Conservation (phyloP, 1,140 invertebrate species). For the Bombus affinis region DNA sequence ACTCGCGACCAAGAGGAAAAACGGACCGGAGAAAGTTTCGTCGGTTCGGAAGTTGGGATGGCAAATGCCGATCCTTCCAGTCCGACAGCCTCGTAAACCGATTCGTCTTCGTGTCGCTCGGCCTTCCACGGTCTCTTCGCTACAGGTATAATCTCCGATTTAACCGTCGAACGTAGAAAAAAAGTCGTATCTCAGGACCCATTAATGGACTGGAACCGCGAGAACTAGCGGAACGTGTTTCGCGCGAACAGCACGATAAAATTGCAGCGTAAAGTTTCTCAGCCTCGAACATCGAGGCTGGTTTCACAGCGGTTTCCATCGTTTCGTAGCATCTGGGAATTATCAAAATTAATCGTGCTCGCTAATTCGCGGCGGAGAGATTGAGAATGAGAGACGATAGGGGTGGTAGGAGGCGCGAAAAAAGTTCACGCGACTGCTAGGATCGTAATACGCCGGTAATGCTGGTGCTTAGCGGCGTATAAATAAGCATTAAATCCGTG, state of each 20-base stretch:
- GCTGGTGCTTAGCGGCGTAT: conserved; percentile 81
- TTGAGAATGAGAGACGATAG: conserved; percentile 10
- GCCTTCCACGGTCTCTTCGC: not conserved
- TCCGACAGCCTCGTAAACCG: conserved; percentile 62
- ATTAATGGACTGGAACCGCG: conserved; percentile 46
- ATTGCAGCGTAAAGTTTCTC: not conserved
- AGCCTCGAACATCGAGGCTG: not conserved
- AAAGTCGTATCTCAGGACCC: conserved; percentile 37
- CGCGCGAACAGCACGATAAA: not conserved
- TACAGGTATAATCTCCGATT: not conserved
- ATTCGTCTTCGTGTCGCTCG: conserved; percentile 15
- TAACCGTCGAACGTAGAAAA: not conserved
- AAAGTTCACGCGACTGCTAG: conserved; percentile 77
- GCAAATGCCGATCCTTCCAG: conserved; percentile 43
- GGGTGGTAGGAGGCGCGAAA: conserved; percentile 40
- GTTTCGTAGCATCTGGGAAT: conserved; percentile 4
- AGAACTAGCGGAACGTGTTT: conserved; percentile 32
- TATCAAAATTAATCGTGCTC: conserved; percentile 26
- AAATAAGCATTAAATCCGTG: conserved; percentile 83
- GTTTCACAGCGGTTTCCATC: too few species aligned
- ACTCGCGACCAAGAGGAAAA: conserved; percentile 2
- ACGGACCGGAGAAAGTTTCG: conserved; percentile 12
- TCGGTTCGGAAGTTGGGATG: not conserved
- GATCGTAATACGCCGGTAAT: conserved; percentile 81
- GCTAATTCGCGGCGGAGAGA: conserved; percentile 12